Evolutionary conservation across 1,140 invertebrate genomes (phyloP), one percentile per base, ranked within the genome.

Genomic region (Leptinotarsa undecemlineata): DNA sequence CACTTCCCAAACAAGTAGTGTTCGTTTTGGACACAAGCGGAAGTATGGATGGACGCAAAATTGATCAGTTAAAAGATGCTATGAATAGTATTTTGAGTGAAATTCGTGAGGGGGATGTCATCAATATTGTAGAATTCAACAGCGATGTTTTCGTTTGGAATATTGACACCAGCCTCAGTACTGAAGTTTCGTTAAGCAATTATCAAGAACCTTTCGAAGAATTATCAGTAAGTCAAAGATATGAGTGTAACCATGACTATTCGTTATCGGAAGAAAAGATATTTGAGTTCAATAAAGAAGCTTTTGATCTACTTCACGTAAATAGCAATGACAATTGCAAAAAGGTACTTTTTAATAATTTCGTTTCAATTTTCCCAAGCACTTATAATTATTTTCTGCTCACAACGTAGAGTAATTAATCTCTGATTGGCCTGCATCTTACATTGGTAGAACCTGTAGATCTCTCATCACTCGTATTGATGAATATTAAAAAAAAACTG

Each of bases 11-110:
- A 81, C 89, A 92, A 75, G 91, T 91, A 5, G 86, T 92, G 4
- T 93, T 93, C 80, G 89, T 93, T 1, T 84, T 93, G 70, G 92
- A 93, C 81, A 88, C 89, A 0, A 92, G 90, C 48, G 90, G 89
- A 14, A 92, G 91, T 51, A 93, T 93, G 92, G 82, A 82, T 33
- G 91, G 90, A 15, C 85, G 83, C 57, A 91, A 91, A 84, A 86
- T 93, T 6, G 81, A 84, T 11, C 91, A 93, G 80, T 84, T 92
- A 5, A 88, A 88, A 75, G 86, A 89, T 20, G 91, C 92, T n/a
- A 92, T 93, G 91, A 81, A 84, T 33, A 87, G 86, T 66, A 93
- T 93, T 76, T 83, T 93, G 2, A 79, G 83, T 21, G 89, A 92
- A 67, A 85, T 93, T 2, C 86, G 88, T 62, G 76, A 83, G 0